Evolutionary conservation across 2,797 vertebrate species (phyloP).

Genomic region (Chelmon rostratus): DNA sequence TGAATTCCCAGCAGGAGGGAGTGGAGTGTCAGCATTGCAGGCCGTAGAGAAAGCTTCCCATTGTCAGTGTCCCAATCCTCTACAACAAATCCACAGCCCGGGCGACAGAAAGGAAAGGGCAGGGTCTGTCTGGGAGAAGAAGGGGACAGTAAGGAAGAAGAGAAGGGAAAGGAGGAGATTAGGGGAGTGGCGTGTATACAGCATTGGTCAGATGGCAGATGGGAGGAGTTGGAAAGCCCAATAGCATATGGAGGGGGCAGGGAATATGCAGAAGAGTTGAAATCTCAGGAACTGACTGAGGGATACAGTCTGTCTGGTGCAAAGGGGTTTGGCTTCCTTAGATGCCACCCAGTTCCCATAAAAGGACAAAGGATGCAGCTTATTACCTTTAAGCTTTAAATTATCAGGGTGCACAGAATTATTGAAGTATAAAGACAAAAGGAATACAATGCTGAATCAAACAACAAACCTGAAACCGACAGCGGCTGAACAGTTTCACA

Average conservation of each 20-base stretch:
- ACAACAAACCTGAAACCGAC: neutral
- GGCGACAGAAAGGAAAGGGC: slow-evolving; percentile 77
- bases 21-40: slow-evolving; percentile 75
- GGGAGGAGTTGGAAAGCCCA: slow-evolving; percentile 71
- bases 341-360: slow-evolving; percentile 69
- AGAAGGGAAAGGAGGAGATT: slow-evolving; percentile 70
- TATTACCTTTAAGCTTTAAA: slow-evolving; percentile 41
- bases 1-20: slow-evolving; percentile 71
- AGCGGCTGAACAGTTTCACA: neutral
- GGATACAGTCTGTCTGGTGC: slow-evolving; percentile 74
- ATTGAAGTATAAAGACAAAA: slow-evolving; percentile 21
- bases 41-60: slow-evolving; percentile 65
- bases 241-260: slow-evolving; percentile 61
- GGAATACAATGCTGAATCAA: neutral
- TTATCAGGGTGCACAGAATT: slow-evolving; percentile 29
- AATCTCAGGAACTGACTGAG: slow-evolving; percentile 63
- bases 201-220: slow-evolving; percentile 60
- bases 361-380: slow-evolving; percentile 76
- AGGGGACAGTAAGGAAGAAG: slow-evolving; percentile 69
- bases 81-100: slow-evolving; percentile 63
- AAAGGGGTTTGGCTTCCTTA: slow-evolving; percentile 75
- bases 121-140: slow-evolving; percentile 81
- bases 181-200: slow-evolving; percentile 45
- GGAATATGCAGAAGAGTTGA: slow-evolving; percentile 59
- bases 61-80: slow-evolving; percentile 70